Conservation (phyloP, 2,113 vertebrate species). For the Cavia aperea region DNA sequence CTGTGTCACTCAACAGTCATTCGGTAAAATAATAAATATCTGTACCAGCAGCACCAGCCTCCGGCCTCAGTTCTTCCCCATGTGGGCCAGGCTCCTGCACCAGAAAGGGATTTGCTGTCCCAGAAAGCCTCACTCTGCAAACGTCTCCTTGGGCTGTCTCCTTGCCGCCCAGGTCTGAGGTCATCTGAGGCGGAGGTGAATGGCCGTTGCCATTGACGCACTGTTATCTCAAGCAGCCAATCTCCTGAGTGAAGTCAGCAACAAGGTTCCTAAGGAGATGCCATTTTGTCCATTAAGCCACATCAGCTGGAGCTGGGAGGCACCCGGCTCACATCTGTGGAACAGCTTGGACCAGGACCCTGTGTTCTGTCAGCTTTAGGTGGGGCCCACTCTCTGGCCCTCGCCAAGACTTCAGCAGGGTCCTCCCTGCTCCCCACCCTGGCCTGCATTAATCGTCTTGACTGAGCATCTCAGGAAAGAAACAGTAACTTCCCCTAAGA, state of each 20-base stretch:
- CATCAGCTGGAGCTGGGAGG: slow-evolving; percentile 53
- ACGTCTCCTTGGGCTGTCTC: background rate
- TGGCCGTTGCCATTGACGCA: background rate
- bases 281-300: slow-evolving; percentile 37
- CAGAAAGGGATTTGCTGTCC: background rate
- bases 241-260: slow-evolving; percentile 33
- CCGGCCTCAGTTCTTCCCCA: background rate
- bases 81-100: background rate
- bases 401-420: slow-evolving; percentile 40
- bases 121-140: background rate
- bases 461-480: slow-evolving; percentile 44
- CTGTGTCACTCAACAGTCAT: slow-evolving; percentile 31
- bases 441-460: slow-evolving; percentile 9
- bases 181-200: slow-evolving; percentile 37
- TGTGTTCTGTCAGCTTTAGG: slow-evolving; percentile 60
- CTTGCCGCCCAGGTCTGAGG: background rate
- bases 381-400: slow-evolving; percentile 37
- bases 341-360: slow-evolving; percentile 49
- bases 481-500: slow-evolving; percentile 61
- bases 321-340: slow-evolving; percentile 43
- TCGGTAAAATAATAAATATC: slow-evolving; percentile 46
- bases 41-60: background rate
- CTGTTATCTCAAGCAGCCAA: slow-evolving; percentile 3
- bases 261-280: slow-evolving; percentile 16
- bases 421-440: slow-evolving; percentile 55